Percentiles rank a stretch among this genome's conserved stretches.
Conservation (phyloP, 2,888 invertebrate species). For the Blomia tropicalis region DNA sequence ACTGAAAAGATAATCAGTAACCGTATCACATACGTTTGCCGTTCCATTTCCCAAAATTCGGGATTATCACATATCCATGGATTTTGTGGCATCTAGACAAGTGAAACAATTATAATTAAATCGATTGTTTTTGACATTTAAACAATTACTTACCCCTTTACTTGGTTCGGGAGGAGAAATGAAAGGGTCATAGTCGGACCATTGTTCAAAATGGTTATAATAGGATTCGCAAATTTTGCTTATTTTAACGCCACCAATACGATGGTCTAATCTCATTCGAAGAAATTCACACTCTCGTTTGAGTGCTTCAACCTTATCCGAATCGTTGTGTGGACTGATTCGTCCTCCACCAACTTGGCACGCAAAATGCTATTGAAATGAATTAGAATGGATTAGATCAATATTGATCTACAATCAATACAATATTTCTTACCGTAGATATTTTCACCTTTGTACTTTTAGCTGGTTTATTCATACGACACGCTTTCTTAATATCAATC, state of each 20-base stretch:
- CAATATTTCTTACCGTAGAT: conserved; percentile 23
- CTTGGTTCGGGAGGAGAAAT: conserved; percentile 65
- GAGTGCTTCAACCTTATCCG: conserved; percentile 20
- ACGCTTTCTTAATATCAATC: conserved; percentile 91
- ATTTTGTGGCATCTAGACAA: conserved; percentile 48
- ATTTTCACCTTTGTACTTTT: conserved; percentile 25
- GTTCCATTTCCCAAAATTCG: conserved; percentile 95
- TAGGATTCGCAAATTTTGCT: conserved; percentile 63
- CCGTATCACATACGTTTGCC: conserved; percentile 49
- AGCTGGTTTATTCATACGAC: conserved; percentile 40
- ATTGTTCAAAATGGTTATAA: conserved; percentile 83
- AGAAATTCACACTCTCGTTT: conserved; percentile 46
- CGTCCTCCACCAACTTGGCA: conserved; percentile 42
- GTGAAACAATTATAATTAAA: neutral
- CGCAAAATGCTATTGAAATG: conserved; percentile 35
- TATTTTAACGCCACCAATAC: conserved; percentile 38
- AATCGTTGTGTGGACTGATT: conserved; percentile 39
- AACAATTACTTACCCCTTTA: conserved; percentile 18
- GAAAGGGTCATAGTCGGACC: conserved; percentile 87
- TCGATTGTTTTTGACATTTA: neutral
- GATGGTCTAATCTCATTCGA: conserved; percentile 55
- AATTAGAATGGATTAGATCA: neutral
- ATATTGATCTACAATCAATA: too few species aligned
- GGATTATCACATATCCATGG: conserved; percentile 91
- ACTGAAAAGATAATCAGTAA: neutral